Conservation (phyloP, 2,888 invertebrate genomes). For the Fragum sueziense region DNA sequence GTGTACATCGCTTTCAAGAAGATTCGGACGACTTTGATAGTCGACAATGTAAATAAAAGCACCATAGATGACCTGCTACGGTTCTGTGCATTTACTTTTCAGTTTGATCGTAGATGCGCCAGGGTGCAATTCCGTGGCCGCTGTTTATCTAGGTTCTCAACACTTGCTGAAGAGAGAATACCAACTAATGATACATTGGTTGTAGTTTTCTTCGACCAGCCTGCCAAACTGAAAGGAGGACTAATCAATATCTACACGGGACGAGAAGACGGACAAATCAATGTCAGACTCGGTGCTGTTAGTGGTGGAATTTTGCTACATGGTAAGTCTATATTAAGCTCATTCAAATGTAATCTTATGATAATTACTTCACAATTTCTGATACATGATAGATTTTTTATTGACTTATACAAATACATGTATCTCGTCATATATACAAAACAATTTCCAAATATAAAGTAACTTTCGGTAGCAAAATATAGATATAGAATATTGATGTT, state of each 20-base stretch:
- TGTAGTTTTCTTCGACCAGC: conserved; percentile 36
- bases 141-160: conserved; percentile 24
- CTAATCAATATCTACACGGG: conserved; percentile 37
- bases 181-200: conserved; percentile 13
- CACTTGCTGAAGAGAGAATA: conserved; percentile 26
- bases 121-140: conserved; percentile 22
- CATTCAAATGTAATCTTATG: too few relatives aligned
- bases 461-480: too few relatives aligned
- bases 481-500: too few relatives aligned
- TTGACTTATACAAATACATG: too few relatives aligned
- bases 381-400: too few relatives aligned
- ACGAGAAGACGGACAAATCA: conserved; percentile 21
- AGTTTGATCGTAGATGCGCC: conserved; percentile 24
- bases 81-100: conserved; percentile 42
- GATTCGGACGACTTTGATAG: conserved; percentile 10
- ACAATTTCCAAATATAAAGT: too few relatives aligned
- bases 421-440: too few relatives aligned
- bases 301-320: conserved; percentile 38
- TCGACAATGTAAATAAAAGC: conserved; percentile 24
- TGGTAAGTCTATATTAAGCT: too few relatives aligned
- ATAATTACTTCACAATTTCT: too few relatives aligned
- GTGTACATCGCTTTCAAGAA: conserved; percentile 29
- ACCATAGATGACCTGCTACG: conserved; percentile 47
- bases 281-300: conserved; percentile 26
- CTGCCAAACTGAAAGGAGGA: conserved; percentile 13